Base-by-base conservation (phyloP, 1,140 invertebrate genomes). In the Lucilia cuprina region DNA sequence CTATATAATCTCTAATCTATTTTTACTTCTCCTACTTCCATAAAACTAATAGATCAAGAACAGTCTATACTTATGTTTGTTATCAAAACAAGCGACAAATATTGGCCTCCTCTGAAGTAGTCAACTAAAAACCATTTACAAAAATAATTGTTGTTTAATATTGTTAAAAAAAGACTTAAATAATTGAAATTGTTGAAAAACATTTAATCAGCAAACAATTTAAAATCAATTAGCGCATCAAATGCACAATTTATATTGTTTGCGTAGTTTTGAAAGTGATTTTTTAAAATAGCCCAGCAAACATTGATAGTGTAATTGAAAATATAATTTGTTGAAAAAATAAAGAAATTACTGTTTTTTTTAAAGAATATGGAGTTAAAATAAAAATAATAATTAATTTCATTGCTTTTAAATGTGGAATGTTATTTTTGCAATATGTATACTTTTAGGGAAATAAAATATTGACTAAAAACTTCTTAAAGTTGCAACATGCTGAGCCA, bases 141-240 rank as follows among this genome's bases (percentile, higher is more conserved):
- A 10, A 25, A 10, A 70, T 70, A 21, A 70, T 21, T 70, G 19
- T 25, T 25, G 19, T 70, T 70, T 70, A 70, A 70, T 70, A 25
- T 70, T 60, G 5, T 19, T 70, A 2, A 19, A 70, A 19, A 70
- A 12, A 70, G n/a, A 70, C 65, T 4, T 21, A 21, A 70, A 70
- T 70, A 12, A 9, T 70, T 70, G 8, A 21, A 70, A 70, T 70
- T 70, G n/a, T 70, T 70, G 21, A 70, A 70, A 7, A 30, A 30
- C 25, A 70, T 21, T 70, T 70, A 25, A 70, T 70, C 65, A 21
- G 7, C 8, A 12, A 70, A 25, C 19, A 70, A 70, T 70, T 70
- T 70, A 21, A 70, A 70, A 25, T 21, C 65, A 70, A 70, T 70
- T 70, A 70, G 65, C 55, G 55, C 55, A 60, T 60, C 55, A 60